phyloP scores from a whole-genome alignment of 2,888 invertebrate genomes.

The Drosophila seclusa region DNA sequence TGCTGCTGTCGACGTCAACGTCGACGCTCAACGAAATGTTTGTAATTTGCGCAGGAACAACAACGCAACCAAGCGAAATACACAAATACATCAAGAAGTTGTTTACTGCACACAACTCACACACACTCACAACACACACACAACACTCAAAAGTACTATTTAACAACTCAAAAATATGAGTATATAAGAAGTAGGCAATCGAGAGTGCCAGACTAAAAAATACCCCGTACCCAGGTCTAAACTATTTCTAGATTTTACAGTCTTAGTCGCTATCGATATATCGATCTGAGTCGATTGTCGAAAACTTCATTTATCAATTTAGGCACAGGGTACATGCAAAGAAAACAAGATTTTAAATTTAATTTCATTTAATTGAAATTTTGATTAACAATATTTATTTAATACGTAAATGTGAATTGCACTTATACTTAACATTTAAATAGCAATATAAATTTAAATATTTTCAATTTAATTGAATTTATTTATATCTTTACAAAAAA shows the following conservation, averaged over 20 bases:
- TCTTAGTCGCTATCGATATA: neutral
- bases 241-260: neutral
- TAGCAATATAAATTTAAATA: too few relatives aligned
- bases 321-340: neutral
- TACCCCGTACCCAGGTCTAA: neutral
- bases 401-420: too few relatives aligned
- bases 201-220: neutral
- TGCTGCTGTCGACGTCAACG: constrained; percentile 21
- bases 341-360: neutral
- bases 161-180: constrained; percentile 19
- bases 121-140: constrained; percentile 1
- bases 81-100: constrained; percentile 24
- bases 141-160: constrained; percentile 8
- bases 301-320: neutral
- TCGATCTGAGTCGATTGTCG: neutral
- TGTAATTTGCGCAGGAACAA: constrained; percentile 39
- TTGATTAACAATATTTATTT: too few relatives aligned
- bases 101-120: constrained; percentile 15
- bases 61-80: constrained; percentile 17
- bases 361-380: too few relatives aligned
- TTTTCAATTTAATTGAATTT: neutral
- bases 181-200: neutral
- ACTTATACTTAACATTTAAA: too few relatives aligned
- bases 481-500: neutral
- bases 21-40: constrained; percentile 26